These are phyloP conservation scores for Magallana ariakensis DNA, from an alignment of 1,140 invertebrate genomes.

Conservation along the genomic window DNA sequence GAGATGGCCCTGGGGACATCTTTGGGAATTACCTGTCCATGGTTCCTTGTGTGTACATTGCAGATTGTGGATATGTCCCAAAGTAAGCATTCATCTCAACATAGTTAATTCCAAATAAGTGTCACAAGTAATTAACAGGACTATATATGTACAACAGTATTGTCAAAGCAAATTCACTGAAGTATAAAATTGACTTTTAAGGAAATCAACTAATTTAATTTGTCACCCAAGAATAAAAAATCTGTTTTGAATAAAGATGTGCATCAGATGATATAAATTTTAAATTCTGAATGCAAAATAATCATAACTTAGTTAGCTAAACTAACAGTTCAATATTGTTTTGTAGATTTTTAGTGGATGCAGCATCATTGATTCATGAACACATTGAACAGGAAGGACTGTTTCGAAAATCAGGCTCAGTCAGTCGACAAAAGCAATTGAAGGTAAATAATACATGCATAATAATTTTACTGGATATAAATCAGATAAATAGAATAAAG, in stretches of 20 bases:
- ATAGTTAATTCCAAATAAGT: too few species aligned
- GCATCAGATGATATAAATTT: too few species aligned
- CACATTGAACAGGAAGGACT: conserved; percentile 88
- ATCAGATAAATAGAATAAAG: too few species aligned
- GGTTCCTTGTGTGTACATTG: conserved; percentile 69
- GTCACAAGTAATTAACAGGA: neutral
- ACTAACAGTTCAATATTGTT: too few species aligned
- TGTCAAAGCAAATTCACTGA: neutral
- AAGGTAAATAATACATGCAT: conserved; percentile 81
- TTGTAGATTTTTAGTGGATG: conserved; percentile 85
- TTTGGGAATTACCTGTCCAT: conserved; percentile 76
- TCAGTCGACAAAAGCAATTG: conserved; percentile 88
- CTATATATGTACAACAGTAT: neutral
- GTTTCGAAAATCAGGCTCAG: conserved; percentile 91
- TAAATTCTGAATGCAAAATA: too few species aligned
- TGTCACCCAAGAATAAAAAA: too few species aligned
- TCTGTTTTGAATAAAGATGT: too few species aligned
- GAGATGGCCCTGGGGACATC: conserved; percentile 62
- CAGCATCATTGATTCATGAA: conserved; percentile 85
- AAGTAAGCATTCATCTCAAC: conserved; percentile 70
- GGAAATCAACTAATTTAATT: too few species aligned
- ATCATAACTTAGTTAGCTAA: too few species aligned
- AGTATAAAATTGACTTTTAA: too few species aligned
- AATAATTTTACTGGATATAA: too few species aligned
- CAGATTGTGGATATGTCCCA: conserved; percentile 85